Percentiles rank a stretch among this genome's conserved stretches.
Evolutionary conservation across 2,888 invertebrate genomes (phyloP).

Genomic region (Mythimna loreyi): DNA sequence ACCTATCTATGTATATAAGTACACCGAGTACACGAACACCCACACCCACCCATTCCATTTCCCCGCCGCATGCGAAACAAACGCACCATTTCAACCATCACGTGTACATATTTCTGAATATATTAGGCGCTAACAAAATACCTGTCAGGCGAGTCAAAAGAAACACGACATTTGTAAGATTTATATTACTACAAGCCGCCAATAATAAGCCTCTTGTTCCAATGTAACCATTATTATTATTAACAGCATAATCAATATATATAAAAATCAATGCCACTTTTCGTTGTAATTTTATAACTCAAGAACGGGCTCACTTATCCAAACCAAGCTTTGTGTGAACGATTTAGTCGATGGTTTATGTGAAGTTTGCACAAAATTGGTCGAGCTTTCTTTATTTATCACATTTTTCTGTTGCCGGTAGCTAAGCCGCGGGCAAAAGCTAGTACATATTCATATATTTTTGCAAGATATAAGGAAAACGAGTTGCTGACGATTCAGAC

Average conservation of each 20-base stretch:
- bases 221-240: conserved; percentile 15
- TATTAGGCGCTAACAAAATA: conserved; percentile 48
- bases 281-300: no score
- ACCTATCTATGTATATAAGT: not conserved
- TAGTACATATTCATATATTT: conserved; percentile 11
- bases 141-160: conserved; percentile 45
- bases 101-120: conserved; percentile 45
- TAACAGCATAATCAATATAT: conserved; percentile 1
- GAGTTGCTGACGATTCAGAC: no score
- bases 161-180: conserved; percentile 45
- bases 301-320: no score
- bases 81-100: conserved; percentile 59
- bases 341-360: no score
- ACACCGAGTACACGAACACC: conserved; percentile 17
- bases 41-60: conserved; percentile 38
- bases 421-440: no score
- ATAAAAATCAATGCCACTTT: no score
- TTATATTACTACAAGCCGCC: conserved; percentile 41
- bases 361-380: no score
- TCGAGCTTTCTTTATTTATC: no score
- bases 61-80: conserved; percentile 37
- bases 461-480: not conserved
- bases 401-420: no score
- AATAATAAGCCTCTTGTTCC: conserved; percentile 38
- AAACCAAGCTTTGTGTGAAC: no score